Evolutionary conservation across 2,888 invertebrate genomes (phyloP), one percentile per base, ranked within the genome.

Genomic region (Periphyllus acericola): DNA sequence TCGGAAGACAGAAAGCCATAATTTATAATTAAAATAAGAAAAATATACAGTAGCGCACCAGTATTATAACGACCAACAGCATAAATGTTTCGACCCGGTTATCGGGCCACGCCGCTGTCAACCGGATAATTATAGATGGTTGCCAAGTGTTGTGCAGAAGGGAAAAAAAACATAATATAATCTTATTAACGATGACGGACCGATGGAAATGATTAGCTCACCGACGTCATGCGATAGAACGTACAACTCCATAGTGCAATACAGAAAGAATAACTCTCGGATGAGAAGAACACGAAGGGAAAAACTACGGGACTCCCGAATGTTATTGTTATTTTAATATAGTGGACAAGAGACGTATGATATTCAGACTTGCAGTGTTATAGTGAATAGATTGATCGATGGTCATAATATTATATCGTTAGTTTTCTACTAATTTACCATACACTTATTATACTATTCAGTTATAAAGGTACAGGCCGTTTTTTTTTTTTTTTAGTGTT

Each of bases 21-120:
- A 36, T 66, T 80, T 87, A 87, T 87, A 80, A 87, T 80, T 87
- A 87, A 87, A 87, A 87, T 87, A 80, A 87, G 74, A 80, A 87
- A 72, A 87, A 72, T 71, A 79, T 29, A 85, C 71, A 21, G 80
- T 36, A 66, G 25, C 36, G 80, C 80, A 80, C 66, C 40, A 46
- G 40, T n/a, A 75, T 74, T 25, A 60, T 87, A 87, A 87, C 80
- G 60, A 80, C 40, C 86, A 36, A 74, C 80, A 40, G 80, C 60
- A 25, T 72, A 78, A 68, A 85, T 72, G 86, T 86, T 72, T 86
- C 86, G 86, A 79, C 80, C 72, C 79, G 80, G 80, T 87, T 74
- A 80, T 74, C 80, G 74, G 40, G 80, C 71, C 60, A 72, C 40
- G n/a, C 72, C 36, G 52, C 72, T 80, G 86, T 87, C 86, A 80